Percentiles rank a stretch among this genome's conserved stretches.
Conservation (phyloP, 2,888 invertebrate genomes). For the Pocota personata region DNA sequence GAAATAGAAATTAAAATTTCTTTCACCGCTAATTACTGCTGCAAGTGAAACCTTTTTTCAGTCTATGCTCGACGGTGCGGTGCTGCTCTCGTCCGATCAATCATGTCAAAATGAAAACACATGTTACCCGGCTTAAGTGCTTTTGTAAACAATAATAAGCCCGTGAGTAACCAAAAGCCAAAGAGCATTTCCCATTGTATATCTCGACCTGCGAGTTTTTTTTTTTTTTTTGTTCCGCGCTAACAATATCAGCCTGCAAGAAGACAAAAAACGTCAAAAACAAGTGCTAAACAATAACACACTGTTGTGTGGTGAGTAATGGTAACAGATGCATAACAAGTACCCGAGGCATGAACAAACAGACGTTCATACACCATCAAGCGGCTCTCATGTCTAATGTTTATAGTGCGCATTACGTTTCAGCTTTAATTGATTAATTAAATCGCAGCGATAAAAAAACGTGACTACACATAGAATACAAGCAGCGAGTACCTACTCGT, state of each 20-base stretch:
- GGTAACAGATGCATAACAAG: conserved; percentile 23
- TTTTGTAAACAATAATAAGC: conserved; percentile 63
- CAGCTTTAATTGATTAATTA: conserved; percentile 65
- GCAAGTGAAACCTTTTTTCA: conserved; percentile 23
- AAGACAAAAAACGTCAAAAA: conserved; percentile 22
- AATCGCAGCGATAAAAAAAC: conserved; percentile 56
- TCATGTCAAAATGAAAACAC: conserved; percentile 53
- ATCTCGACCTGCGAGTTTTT: conserved; percentile 16
- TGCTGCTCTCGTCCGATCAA: conserved; percentile 40
- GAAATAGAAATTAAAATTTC: conserved; percentile 26
- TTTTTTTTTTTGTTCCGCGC: background rate
- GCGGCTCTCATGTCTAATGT: conserved; percentile 41
- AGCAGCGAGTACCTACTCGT: background rate
- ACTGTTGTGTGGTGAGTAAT: background rate
- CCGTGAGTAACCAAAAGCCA: conserved; percentile 14
- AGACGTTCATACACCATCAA: background rate
- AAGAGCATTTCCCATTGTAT: conserved; percentile 41
- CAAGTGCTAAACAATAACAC: conserved; percentile 38
- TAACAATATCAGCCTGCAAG: background rate
- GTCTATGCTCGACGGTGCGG: background rate
- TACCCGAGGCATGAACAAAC: conserved; percentile 24
- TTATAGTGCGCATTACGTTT: conserved; percentile 50
- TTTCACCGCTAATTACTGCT: conserved; percentile 49
- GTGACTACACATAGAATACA: conserved; percentile 34
- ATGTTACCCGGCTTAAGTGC: conserved; percentile 61